These are phyloP conservation scores for Nyctibius bracteatus DNA, from an alignment of 2,113 vertebrate genomes.

Conservation along the genomic window DNA sequence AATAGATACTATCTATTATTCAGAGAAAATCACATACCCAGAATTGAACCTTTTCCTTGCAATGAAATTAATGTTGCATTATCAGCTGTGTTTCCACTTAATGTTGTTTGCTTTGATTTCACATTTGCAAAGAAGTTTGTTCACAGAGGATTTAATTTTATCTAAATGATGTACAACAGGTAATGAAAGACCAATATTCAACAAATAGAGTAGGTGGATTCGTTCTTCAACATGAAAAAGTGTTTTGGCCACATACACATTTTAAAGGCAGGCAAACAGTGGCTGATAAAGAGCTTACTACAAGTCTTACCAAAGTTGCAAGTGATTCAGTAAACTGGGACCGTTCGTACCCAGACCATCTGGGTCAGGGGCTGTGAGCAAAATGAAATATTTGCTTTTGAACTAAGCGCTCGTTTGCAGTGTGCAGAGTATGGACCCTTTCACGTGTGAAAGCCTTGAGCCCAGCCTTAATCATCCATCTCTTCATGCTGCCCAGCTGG, in stretches of 20 bases:
- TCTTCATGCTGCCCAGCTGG: not conserved
- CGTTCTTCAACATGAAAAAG: not conserved
- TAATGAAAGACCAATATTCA: not conserved
- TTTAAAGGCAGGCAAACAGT: not conserved
- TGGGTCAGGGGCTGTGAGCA: not conserved
- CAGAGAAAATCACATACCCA: slow-evolving; percentile 6
- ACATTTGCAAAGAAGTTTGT: slow-evolving; percentile 32
- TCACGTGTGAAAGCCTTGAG: not conserved
- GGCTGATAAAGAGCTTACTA: not conserved
- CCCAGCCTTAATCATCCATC: not conserved
- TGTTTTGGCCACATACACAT: not conserved
- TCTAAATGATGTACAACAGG: not conserved
- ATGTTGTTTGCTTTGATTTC: slow-evolving; percentile 37
- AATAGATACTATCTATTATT: not conserved
- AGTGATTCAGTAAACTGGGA: not conserved
- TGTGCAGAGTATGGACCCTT: not conserved
- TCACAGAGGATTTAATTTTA: not conserved
- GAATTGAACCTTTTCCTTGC: not conserved
- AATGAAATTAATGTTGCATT: not conserved
- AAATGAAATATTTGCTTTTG: not conserved
- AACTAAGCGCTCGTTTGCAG: not conserved
- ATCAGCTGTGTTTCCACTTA: slow-evolving; percentile 3
- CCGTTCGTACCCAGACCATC: not conserved
- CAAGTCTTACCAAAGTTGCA: not conserved
- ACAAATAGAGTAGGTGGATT: not conserved